Evolutionary conservation across 2,888 invertebrate genomes (phyloP), one percentile per base, ranked within the genome.

Genomic region (Emmelina monodactyla): DNA sequence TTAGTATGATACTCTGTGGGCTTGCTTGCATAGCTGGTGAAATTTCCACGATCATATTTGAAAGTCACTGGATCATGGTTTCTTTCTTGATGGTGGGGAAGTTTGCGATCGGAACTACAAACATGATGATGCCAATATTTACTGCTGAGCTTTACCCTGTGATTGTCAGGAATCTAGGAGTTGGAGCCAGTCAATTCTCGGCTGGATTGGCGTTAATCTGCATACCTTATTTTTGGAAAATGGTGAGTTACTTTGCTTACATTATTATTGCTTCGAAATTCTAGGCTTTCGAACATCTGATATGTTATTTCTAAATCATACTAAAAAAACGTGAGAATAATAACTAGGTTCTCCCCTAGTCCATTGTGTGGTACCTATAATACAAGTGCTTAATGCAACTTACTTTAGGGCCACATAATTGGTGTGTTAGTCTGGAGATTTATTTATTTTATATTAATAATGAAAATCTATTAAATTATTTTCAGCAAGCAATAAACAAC

Each of bases 81-180:
- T 82, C 84, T n/a, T 83, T 89, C 46, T 82, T 89, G 30, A 89
- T 91, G 88, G 81, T 88, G 40, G 90, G 90, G 53, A 90, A 91
- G 70, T 90, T 91, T 51, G 85, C 88, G 15, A 88, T 91, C 34
- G 88, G 89, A 28, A 85, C 88, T 1, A 88, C 89, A 13, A 92
- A 91, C 52, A 90, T 88, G 54, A 88, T 91, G 50, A 80, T 91
- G 76, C 91, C 91, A 0, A 86, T 88, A 16, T 88, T 85, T 56
- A 88, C 88, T 1, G 88, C 88, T 2, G 88, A 89, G 51, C 63
- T 88, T 25, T 89, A 88, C 58, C 88, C 88, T 1, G 88, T 88
- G 2, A 78, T 85, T 38, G 84, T 88, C 44, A 75, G 88, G 35
- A 88, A 88, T 50, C 79, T 87, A 14, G 88, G 88, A 4, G 86